phyloP scores from a whole-genome alignment of 2,888 invertebrate genomes.

The Phyllotreta striolata region DNA sequence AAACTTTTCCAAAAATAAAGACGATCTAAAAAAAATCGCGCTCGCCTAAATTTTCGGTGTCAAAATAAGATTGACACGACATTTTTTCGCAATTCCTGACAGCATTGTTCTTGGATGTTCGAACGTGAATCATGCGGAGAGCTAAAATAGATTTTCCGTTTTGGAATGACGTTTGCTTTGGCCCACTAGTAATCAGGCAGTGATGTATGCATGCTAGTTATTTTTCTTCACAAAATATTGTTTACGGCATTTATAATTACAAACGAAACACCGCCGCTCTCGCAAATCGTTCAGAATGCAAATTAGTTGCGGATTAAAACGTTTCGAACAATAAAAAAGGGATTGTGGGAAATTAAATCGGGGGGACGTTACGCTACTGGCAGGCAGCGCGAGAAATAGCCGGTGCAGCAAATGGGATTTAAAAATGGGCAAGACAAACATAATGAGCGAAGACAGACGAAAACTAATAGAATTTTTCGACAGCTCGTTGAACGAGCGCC shows the following conservation, averaged over 20 bases:
- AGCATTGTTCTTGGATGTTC: slow-evolving; percentile 29
- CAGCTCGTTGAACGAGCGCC: slow-evolving; percentile 27
- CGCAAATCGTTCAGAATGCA: neutral
- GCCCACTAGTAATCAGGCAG: no score
- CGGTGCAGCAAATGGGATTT: slow-evolving; percentile 14
- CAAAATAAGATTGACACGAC: slow-evolving; percentile 23
- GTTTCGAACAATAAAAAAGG: no score
- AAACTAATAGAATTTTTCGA: slow-evolving; percentile 29
- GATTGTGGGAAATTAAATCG: no score
- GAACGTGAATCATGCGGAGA: slow-evolving; percentile 15
- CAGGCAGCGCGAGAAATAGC: neutral
- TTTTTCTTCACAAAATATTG: no score
- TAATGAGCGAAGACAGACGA: slow-evolving; percentile 35
- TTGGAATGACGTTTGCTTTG: neutral
- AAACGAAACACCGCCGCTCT: neutral
- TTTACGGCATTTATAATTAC: neutral
- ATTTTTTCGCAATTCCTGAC: slow-evolving; percentile 30
- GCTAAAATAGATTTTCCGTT: slow-evolving; percentile 21
- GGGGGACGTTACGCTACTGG: slow-evolving; percentile 11
- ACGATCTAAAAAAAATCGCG: neutral
- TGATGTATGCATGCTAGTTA: no score
- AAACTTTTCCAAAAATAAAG: slow-evolving; percentile 17
- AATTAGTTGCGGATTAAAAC: no score
- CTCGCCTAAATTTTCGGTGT: slow-evolving; percentile 17
- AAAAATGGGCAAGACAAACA: slow-evolving; percentile 36